Base-by-base conservation (phyloP, 92 coral and sea anemone genomes). In the Paragorgia papillata region DNA sequence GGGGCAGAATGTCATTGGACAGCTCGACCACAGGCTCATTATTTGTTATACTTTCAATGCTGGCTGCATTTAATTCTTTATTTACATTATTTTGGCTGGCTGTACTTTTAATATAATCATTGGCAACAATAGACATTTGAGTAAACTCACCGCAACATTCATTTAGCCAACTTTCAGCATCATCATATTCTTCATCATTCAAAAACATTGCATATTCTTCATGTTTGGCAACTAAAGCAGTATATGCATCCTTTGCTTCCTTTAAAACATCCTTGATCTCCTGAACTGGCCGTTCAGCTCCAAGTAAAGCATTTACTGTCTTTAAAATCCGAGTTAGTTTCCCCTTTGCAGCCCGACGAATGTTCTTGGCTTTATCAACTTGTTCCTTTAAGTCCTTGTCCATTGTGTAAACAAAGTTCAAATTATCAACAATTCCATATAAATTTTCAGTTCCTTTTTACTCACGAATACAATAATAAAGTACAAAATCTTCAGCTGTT, bases 301-400 rank as follows among this genome's bases (percentile, higher is more conserved):
- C 26, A 25, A 54, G 9, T 19, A 79, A 34, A 41, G 33, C 41
- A n/a, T 53, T 50, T 30, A 17, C 31, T 0, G 78, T 20, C 17
- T 66, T 79, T 27, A 79, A 25, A 3, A 26, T 18, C 64, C 84
- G 46, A 14, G 84, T 34, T 14, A 79, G 54, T 24, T 41, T 56
- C 3, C 66, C 44, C 26, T 67, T 66, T 25, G 77, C 84, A 0
- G 79, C 85, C 29, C 73, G 63, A 13, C 80, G 53, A 30, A 71
- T 53, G 48, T 81, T 44, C 25, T 71, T 81, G 17, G 85, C 80
- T 24, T 70, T 80, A 25, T 65, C 83, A 62, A 77, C 34, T 41
- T 48, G 33, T 33, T 66, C 69, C n/a, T n/a, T n/a, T n/a, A n/a
- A n/a, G n/a, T n/a, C n/a, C n/a, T n/a, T n/a, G n/a, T n/a, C n/a